Conservation (phyloP, 2,888 invertebrate species). For the Parapristionchus giblindavisi region DNA sequence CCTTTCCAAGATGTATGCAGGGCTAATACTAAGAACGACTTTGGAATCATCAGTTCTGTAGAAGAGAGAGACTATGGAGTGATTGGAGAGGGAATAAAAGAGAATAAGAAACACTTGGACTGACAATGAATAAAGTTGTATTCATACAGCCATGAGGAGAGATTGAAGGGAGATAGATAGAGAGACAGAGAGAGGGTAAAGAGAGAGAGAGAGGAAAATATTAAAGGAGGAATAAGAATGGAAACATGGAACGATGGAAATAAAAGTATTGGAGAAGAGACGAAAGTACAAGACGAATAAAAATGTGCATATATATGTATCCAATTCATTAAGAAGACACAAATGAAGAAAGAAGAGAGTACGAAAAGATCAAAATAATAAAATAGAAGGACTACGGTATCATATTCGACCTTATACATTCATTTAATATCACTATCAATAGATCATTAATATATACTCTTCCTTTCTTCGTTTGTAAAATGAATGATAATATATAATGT, state of each 20-base stretch:
- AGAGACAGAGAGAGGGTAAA: background rate
- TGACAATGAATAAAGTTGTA: background rate
- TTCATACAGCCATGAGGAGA: background rate
- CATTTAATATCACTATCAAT: too few species aligned
- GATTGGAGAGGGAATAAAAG: background rate
- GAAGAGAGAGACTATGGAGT: background rate
- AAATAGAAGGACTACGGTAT: too few species aligned
- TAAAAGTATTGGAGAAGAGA: background rate
- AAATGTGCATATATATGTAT: too few species aligned
- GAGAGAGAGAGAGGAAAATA: background rate
- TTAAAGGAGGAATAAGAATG: background rate
- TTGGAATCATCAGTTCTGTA: background rate
- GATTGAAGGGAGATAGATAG: background rate
- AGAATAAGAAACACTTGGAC: background rate
- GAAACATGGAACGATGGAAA: background rate
- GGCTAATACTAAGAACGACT: background rate
- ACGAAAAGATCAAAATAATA: too few species aligned
- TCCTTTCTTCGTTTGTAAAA: too few species aligned
- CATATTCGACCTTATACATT: too few species aligned
- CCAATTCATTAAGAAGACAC: too few species aligned
- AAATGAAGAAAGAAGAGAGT: too few species aligned
- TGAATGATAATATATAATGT: too few species aligned
- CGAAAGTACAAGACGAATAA: too few species aligned
- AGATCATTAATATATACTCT: too few species aligned
- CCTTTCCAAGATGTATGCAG: background rate